Conservation (phyloP, 2,113 vertebrate genomes). For the Toxotes chatareus region DNA sequence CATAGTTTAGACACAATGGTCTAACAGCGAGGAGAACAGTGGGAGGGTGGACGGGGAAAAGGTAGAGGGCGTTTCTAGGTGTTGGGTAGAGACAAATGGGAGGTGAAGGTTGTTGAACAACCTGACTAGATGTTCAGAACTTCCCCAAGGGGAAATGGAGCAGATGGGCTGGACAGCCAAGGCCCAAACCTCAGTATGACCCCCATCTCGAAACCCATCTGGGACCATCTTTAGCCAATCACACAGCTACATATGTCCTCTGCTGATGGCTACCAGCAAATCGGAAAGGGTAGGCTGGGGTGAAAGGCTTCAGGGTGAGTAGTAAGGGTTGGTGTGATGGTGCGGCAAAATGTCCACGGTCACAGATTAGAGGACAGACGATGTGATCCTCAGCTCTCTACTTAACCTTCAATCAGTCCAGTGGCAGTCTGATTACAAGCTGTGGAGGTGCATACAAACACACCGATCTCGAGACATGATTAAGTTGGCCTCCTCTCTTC, state of each 20-base stretch:
- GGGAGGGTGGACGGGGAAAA: constrained; percentile 34
- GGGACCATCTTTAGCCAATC: constrained; percentile 64
- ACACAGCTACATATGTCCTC: constrained; percentile 37
- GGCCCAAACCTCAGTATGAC: constrained; percentile 63
- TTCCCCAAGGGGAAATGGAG: constrained; percentile 50
- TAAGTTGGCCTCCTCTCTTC: constrained; percentile 38
- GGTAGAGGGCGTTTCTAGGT: constrained; percentile 65
- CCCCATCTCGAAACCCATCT: constrained; percentile 58
- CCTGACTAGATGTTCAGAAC: constrained; percentile 56
- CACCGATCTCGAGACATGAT: constrained; percentile 43
- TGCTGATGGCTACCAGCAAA: constrained; percentile 35
- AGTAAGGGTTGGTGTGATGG: constrained; percentile 18
- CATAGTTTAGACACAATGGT: constrained; percentile 72
- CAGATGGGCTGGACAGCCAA: constrained; percentile 73
- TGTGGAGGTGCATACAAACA: constrained; percentile 67
- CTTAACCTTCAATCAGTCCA: constrained; percentile 73
- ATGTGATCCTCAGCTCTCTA: constrained; percentile 45
- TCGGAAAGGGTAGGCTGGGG: constrained; percentile 10
- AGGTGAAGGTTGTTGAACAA: constrained; percentile 67
- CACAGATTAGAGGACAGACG: constrained; percentile 55
- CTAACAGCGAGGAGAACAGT: constrained; percentile 39
- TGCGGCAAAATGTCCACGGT: constrained; percentile 20
- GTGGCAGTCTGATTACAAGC: constrained; percentile 63
- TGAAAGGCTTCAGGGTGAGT: constrained; percentile 36
- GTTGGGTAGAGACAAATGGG: constrained; percentile 48